Evolutionary conservation across 2,888 invertebrate genomes (phyloP).

Genomic region (Athripsodes cinereus): DNA sequence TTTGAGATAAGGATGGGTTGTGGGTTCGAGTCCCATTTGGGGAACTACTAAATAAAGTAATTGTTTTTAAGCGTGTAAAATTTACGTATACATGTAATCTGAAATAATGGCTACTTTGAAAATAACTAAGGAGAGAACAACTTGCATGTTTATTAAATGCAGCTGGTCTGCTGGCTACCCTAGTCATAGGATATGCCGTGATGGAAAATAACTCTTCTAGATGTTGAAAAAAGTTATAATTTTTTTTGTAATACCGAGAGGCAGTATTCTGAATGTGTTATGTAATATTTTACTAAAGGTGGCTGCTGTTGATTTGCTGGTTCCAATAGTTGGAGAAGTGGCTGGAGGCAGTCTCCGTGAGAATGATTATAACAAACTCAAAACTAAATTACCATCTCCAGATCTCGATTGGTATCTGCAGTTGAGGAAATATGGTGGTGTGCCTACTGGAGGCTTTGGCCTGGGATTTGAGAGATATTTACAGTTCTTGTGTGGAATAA

Average conservation of each 20-base stretch:
- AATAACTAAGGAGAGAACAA: no score
- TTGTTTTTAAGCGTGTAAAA: not conserved
- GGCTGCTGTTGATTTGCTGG: constrained; percentile 80
- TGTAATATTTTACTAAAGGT: constrained; percentile 43
- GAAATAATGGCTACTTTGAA: no score
- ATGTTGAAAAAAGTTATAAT: no score
- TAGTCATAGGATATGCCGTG: no score
- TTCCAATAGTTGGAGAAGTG: constrained; percentile 87
- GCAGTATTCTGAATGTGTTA: not conserved
- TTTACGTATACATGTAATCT: no score
- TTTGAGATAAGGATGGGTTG: no score
- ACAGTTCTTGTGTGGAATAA: constrained; percentile 72
- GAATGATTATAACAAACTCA: constrained; percentile 59
- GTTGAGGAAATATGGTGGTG: constrained; percentile 79
- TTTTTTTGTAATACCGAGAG: no score
- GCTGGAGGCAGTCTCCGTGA: constrained; percentile 95
- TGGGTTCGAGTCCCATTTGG: no score
- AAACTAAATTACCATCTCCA: constrained; percentile 54
- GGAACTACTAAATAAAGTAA: not conserved
- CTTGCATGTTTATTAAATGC: no score
- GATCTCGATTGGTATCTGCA: constrained; percentile 82
- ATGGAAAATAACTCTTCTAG: no score
- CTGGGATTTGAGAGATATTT: constrained; percentile 91
- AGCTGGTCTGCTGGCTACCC: no score
- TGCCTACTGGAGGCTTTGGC: constrained; percentile 92